Conservation (phyloP, 2,797 vertebrate genomes). For the Sebastes dallii region DNA sequence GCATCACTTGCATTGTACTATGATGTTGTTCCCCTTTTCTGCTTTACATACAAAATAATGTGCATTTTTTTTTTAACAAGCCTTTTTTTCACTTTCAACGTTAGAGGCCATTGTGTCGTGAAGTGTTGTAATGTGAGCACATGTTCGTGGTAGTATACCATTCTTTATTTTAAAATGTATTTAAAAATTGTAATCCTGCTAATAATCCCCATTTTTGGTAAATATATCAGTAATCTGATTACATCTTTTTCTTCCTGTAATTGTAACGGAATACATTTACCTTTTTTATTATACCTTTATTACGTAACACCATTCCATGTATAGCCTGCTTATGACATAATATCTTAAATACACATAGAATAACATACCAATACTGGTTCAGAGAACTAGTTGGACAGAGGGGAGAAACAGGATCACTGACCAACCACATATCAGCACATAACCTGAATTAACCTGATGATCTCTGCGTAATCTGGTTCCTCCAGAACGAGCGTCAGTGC, state of each 20-base stretch:
- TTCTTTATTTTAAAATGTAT: neutral
- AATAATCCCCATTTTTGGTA: neutral
- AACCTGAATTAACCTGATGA: neutral
- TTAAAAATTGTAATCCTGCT: neutral
- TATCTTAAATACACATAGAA: neutral
- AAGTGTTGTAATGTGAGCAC: neutral
- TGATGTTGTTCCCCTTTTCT: too few species aligned
- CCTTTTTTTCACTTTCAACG: neutral
- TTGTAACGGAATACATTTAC: neutral
- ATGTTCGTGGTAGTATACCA: neutral
- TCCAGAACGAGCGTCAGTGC: conserved; percentile 88
- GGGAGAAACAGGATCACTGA: neutral
- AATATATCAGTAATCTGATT: neutral
- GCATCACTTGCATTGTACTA: neutral
- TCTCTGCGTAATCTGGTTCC: neutral
- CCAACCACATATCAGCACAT: neutral
- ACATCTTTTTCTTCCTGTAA: neutral
- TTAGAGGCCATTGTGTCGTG: neutral
- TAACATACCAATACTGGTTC: neutral
- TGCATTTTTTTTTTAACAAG: too few species aligned
- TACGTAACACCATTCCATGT: neutral
- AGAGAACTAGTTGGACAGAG: neutral
- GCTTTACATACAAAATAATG: too few species aligned
- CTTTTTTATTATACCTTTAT: neutral
- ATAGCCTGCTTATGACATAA: neutral